Evolutionary conservation across 2,888 invertebrate genomes (phyloP).

Genomic region (Dilophus febrilis): DNA sequence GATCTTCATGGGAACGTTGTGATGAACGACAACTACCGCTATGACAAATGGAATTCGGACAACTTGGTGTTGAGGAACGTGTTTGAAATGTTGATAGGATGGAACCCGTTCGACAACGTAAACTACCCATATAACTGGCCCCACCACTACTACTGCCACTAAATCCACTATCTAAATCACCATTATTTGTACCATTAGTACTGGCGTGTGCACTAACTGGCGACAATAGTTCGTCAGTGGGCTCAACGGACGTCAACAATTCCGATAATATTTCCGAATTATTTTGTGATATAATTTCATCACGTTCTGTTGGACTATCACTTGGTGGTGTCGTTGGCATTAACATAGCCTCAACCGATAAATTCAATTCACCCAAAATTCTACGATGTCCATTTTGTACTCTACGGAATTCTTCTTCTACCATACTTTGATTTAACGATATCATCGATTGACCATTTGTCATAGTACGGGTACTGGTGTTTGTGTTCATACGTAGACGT

Average conservation of each 20-base stretch:
- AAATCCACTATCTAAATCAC: constrained; percentile 63
- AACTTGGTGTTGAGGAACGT: constrained; percentile 6
- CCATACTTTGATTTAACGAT: constrained; percentile 50
- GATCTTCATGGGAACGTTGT: constrained; percentile 18
- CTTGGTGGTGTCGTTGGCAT: constrained; percentile 54
- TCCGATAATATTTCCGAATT: constrained; percentile 47
- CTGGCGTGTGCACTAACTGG: constrained; percentile 43
- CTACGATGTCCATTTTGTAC: constrained; percentile 69
- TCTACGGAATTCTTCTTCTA: constrained; percentile 67
- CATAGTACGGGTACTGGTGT: too few species aligned
- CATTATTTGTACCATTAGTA: constrained; percentile 30
- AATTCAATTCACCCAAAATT: constrained; percentile 69
- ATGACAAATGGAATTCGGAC: constrained; percentile 7
- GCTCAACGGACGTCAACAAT: constrained; percentile 43
- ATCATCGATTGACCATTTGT: constrained; percentile 39
- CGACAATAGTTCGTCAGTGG: constrained; percentile 54
- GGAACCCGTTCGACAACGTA: constrained; percentile 35
- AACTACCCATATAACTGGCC: constrained; percentile 59
- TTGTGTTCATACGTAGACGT: constrained; percentile 5
- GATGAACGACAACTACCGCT: constrained; percentile 23
- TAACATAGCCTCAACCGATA: constrained; percentile 77
- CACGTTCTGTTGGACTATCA: constrained; percentile 32
- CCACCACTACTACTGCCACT: constrained; percentile 61
- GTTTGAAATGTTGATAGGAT: constrained; percentile 17
- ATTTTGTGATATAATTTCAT: constrained; percentile 10